phyloP scores from a whole-genome alignment of 35 echinoderm and acorn worm genomes.

The Amphiura filiformis region DNA sequence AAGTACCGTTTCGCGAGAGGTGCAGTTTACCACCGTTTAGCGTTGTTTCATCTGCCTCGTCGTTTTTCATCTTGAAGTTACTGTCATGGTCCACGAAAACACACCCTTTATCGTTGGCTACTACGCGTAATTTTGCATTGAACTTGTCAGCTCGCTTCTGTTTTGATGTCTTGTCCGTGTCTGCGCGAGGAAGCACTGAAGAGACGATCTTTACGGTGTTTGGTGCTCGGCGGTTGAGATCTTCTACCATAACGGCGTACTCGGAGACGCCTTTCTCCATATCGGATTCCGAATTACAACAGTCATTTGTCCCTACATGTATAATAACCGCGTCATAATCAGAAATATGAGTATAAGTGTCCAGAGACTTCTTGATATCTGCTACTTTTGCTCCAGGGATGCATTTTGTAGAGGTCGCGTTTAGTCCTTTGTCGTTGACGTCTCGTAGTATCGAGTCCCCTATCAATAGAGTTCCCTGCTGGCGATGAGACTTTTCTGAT shows the following conservation, averaged over 20 bases:
- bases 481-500: neutral
- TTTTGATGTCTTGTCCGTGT: neutral
- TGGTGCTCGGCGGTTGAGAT: neutral
- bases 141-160: neutral
- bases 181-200: constrained; percentile 8
- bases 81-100: constrained; percentile 7
- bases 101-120: neutral
- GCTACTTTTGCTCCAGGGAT: neutral
- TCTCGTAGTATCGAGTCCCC: constrained; percentile 32
- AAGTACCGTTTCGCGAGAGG: constrained; percentile 9
- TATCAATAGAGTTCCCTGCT: constrained; percentile 12
- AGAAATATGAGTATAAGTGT: neutral
- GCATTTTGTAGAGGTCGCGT: neutral
- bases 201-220: neutral
- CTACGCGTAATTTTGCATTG: neutral
- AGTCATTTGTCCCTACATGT: constrained; percentile 29
- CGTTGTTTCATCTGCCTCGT: neutral
- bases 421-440: constrained; percentile 22
- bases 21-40: constrained; percentile 13
- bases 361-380: neutral
- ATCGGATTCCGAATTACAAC: neutral
- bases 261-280: neutral
- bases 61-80: constrained; percentile 30
- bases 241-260: neutral
- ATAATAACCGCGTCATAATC: neutral